These are phyloP conservation scores for Subacronicta megacephala DNA, from an alignment of 2,888 invertebrate species.

Conservation along the genomic window DNA sequence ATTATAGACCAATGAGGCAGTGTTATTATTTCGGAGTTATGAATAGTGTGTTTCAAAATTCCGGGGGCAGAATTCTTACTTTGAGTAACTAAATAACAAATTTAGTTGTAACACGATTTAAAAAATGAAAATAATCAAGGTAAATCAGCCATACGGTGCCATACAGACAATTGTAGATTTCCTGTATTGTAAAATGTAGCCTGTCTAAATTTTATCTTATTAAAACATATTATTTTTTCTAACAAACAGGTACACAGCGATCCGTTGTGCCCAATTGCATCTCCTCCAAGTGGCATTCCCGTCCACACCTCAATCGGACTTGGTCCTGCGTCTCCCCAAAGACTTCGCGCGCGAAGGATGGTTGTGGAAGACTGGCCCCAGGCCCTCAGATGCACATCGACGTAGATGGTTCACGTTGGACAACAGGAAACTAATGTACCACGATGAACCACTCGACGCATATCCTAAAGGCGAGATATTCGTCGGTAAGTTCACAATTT, in stretches of 20 bases:
- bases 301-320: slow-evolving; percentile 92
- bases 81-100: too few species aligned
- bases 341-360: slow-evolving; percentile 96
- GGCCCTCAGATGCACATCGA: slow-evolving; percentile 94
- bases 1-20: too few species aligned
- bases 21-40: too few species aligned
- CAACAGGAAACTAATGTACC: slow-evolving; percentile 97
- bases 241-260: slow-evolving; percentile 91
- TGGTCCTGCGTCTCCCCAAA: slow-evolving; percentile 92
- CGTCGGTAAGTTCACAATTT: slow-evolving; percentile 89
- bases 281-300: slow-evolving; percentile 96
- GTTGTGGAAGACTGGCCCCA: slow-evolving; percentile 96
- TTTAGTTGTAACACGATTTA: too few species aligned
- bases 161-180: too few species aligned
- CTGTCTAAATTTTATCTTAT: too few species aligned
- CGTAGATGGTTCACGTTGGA: slow-evolving; percentile 97
- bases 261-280: slow-evolving; percentile 95
- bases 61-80: too few species aligned
- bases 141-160: too few species aligned
- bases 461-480: slow-evolving; percentile 97
- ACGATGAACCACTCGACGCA: slow-evolving; percentile 95
- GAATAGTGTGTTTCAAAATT: too few species aligned
- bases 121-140: too few species aligned
- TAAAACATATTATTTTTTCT: background rate
- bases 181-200: too few species aligned